Percentiles rank a stretch among this genome's conserved stretches.
Evolutionary conservation across 2,113 vertebrate species (phyloP).

Genomic region (Xerus inauris): DNA sequence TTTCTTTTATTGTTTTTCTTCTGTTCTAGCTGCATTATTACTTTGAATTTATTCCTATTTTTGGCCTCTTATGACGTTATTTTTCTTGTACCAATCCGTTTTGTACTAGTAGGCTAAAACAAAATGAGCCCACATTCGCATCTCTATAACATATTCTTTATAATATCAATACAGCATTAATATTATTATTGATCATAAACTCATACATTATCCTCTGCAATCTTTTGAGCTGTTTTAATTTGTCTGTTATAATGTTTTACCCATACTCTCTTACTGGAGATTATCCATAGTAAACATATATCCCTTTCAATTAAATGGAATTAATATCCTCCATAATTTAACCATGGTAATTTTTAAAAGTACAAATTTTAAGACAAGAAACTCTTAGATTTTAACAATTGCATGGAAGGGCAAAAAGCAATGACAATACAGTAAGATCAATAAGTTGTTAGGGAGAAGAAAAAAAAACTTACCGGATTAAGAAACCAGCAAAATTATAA

Average conservation of each 20-base stretch:
- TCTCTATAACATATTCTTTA: background rate
- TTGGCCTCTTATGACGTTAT: background rate
- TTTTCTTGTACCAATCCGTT: background rate
- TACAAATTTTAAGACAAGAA: background rate
- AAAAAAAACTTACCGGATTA: background rate
- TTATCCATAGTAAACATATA: background rate
- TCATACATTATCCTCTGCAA: background rate
- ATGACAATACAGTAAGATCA: background rate
- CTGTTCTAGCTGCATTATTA: background rate
- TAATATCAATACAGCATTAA: background rate
- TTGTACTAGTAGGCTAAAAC: background rate
- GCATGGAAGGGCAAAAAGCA: background rate
- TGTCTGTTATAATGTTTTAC: background rate
- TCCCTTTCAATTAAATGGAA: background rate
- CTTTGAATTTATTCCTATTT: background rate
- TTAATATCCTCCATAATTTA: background rate
- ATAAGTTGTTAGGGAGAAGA: background rate
- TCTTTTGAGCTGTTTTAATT: background rate
- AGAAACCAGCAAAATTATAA: slow-evolving; percentile 26
- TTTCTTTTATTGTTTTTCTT: background rate
- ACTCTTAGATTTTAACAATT: background rate
- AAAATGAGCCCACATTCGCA: background rate
- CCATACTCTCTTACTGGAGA: background rate
- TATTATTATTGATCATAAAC: background rate
- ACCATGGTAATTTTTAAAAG: slow-evolving; percentile 1